Evolutionary conservation across 2,113 vertebrate genomes (phyloP).

Genomic region (Pelmatolapia mariae): DNA sequence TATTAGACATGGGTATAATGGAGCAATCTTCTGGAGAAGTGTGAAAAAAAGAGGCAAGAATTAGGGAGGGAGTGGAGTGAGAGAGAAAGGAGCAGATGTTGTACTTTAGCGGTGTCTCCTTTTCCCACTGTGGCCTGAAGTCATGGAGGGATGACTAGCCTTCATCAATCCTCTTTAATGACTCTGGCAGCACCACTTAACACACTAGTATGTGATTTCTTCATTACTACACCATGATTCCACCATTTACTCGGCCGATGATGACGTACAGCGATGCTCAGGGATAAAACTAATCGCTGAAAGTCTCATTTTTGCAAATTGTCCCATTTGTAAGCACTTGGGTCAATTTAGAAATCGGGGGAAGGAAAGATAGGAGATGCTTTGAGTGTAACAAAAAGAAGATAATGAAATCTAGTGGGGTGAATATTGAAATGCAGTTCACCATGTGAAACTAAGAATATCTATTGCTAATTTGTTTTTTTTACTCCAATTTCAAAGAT

Average conservation of each 20-base stretch:
- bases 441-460: not conserved
- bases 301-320: not conserved
- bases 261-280: not conserved
- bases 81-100: conserved; percentile 23
- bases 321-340: not conserved
- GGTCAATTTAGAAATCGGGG: not conserved
- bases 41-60: not conserved
- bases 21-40: not conserved
- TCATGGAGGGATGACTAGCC: conserved; percentile 50
- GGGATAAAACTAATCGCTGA: not conserved
- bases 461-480: not conserved
- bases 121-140: conserved; percentile 38
- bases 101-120: conserved; percentile 9
- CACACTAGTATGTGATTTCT: conserved; percentile 46
- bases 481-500: not conserved
- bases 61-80: not conserved
- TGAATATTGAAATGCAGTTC: not conserved
- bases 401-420: not conserved
- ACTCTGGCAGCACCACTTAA: conserved; percentile 52
- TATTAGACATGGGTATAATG: not conserved
- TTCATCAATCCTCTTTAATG: conserved; percentile 65
- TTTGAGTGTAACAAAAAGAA: not conserved
- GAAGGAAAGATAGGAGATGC: not conserved
- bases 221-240: conserved; percentile 47
- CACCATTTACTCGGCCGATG: conserved; percentile 11